Conservation (phyloP, 2,888 invertebrate genomes). For the Pemphredon lugubris region DNA sequence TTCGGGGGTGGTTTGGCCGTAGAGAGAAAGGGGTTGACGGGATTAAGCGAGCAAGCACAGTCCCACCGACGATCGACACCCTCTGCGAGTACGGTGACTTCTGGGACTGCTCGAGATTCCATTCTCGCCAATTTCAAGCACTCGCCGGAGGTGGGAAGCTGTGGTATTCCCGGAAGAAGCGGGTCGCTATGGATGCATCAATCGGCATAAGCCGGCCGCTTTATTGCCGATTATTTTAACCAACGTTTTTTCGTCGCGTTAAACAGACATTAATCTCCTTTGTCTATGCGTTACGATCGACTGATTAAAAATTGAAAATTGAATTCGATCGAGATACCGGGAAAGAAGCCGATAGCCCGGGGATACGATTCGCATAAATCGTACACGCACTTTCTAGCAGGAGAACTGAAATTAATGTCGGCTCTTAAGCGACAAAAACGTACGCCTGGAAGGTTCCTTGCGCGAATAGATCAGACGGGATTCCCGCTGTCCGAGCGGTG, state of each 20-base stretch:
- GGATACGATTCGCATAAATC: too few species aligned
- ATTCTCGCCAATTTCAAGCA: slow-evolving; percentile 67
- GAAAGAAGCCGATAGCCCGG: too few species aligned
- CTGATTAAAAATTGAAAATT: too few species aligned
- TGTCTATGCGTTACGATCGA: too few species aligned
- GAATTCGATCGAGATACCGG: too few species aligned
- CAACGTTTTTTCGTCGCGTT: too few species aligned
- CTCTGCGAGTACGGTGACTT: slow-evolving; percentile 59
- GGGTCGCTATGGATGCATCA: slow-evolving; percentile 40
- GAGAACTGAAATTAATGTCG: too few species aligned
- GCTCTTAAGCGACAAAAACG: too few species aligned
- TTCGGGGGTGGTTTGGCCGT: slow-evolving; percentile 27
- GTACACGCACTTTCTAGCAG: too few species aligned
- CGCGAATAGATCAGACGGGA: not conserved
- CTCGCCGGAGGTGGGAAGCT: slow-evolving; percentile 43
- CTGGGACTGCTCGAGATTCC: slow-evolving; percentile 67
- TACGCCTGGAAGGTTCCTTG: too few species aligned
- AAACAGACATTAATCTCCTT: too few species aligned
- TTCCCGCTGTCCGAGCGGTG: slow-evolving; percentile 2
- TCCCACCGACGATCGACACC: slow-evolving; percentile 61
- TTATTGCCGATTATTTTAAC: too few species aligned
- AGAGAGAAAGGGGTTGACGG: slow-evolving; percentile 46
- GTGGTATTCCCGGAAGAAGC: slow-evolving; percentile 57
- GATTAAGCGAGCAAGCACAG: slow-evolving; percentile 64
- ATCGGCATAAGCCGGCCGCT: slow-evolving; percentile 27